These are phyloP conservation scores for Lottia scabra DNA, from an alignment of 2,888 invertebrate genomes.

Conservation along the genomic window DNA sequence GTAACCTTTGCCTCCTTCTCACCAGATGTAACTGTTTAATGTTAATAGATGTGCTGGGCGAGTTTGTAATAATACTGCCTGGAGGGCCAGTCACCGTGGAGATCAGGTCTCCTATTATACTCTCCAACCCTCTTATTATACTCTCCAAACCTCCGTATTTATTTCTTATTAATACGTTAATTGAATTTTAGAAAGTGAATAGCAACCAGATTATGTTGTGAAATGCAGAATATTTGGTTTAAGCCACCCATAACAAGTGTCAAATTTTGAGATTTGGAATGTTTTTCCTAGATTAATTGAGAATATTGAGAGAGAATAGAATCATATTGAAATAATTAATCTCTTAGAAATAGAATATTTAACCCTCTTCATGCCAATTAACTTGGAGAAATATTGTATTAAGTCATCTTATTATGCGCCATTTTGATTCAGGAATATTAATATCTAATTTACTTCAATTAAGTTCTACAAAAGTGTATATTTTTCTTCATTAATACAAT, in stretches of 20 bases:
- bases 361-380: too few relatives aligned
- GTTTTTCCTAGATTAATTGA: too few relatives aligned
- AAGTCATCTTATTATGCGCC: too few relatives aligned
- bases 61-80: not conserved
- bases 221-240: not conserved
- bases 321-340: too few relatives aligned
- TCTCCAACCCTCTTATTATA: too few relatives aligned
- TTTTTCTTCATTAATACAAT: too few relatives aligned
- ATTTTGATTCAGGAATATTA: too few relatives aligned
- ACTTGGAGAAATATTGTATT: too few relatives aligned
- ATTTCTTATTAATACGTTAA: not conserved
- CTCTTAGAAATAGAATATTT: too few relatives aligned
- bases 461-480: too few relatives aligned
- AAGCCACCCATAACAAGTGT: not conserved
- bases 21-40: constrained; percentile 3
- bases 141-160: not conserved
- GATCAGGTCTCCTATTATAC: not conserved
- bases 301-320: too few relatives aligned
- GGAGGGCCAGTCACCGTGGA: not conserved
- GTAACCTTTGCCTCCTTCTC: constrained; percentile 1
- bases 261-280: not conserved
- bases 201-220: not conserved
- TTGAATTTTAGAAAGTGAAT: not conserved
- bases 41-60: not conserved
- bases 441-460: too few relatives aligned